These are phyloP conservation scores for Lacerta agilis DNA, from an alignment of 2,797 vertebrate species.

Conservation along the genomic window DNA sequence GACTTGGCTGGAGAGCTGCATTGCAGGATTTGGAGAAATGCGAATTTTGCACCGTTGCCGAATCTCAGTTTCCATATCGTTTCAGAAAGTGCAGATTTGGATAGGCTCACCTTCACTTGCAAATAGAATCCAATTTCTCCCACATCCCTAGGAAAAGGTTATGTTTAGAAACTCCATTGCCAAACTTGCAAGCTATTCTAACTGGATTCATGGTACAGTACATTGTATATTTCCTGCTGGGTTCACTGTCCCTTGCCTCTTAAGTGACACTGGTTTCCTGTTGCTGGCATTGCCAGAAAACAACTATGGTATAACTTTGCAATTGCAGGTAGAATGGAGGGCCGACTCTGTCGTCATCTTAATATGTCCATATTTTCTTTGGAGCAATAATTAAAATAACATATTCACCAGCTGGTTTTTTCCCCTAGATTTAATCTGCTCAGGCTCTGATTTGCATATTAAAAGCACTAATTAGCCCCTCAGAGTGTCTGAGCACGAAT, in stretches of 20 bases:
- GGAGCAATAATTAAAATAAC: conserved; percentile 91
- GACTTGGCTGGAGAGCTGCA: no score
- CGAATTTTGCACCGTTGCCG: no score
- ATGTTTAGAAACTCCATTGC: background rate
- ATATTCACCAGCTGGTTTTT: conserved; percentile 98
- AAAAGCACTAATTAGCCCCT: conserved; percentile 99
- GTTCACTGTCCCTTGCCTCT: conserved; percentile 10
- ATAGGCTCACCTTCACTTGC: no score
- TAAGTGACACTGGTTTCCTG: background rate
- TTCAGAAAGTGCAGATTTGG: no score
- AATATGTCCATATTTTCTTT: conserved; percentile 78
- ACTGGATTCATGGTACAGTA: background rate
- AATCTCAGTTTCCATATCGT: no score
- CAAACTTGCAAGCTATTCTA: fast-evolving
- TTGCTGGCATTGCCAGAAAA: background rate
- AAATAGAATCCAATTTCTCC: no score
- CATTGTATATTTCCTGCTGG: background rate
- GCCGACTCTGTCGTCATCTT: conserved; percentile 62
- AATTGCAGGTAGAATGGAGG: conserved; percentile 3
- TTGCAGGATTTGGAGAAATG: no score
- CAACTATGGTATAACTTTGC: background rate
- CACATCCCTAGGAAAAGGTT: no score
- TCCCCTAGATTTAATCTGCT: conserved; percentile 90
- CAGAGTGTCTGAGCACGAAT: conserved; percentile 87
- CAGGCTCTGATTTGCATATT: conserved; percentile 98